Conservation (phyloP, 1,140 invertebrate species). For the Teleogryllus occipitalis region DNA sequence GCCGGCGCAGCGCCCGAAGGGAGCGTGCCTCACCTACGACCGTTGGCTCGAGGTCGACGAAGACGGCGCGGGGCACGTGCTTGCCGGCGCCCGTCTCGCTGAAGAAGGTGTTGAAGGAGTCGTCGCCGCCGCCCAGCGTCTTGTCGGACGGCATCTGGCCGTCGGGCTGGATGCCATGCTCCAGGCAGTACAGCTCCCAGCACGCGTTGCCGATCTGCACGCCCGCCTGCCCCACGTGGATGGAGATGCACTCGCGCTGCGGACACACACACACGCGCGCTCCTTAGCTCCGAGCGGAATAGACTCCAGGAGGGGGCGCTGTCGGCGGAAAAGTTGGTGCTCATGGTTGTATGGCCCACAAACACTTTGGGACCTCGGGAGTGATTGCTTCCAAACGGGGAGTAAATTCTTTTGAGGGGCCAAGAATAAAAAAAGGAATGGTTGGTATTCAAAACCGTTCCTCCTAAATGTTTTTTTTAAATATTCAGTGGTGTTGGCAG, state of each 20-base stretch:
- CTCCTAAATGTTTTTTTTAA: too few species aligned
- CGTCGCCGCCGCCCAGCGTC: slow-evolving; percentile 59
- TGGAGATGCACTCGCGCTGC: slow-evolving; percentile 74
- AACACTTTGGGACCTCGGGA: too few species aligned
- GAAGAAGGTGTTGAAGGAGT: slow-evolving; percentile 86
- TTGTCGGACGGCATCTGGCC: slow-evolving; percentile 61
- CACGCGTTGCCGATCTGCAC: slow-evolving; percentile 83
- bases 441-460: too few species aligned
- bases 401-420: too few species aligned
- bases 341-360: too few species aligned
- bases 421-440: too few species aligned
- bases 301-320: too few species aligned
- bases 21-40: slow-evolving; percentile 47
- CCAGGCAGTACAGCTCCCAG: slow-evolving; percentile 81
- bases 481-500: too few species aligned
- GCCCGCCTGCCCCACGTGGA: slow-evolving; percentile 83
- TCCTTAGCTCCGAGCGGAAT: too few species aligned
- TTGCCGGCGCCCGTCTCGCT: slow-evolving; percentile 81
- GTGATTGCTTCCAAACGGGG: too few species aligned
- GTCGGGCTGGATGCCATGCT: slow-evolving; percentile 84
- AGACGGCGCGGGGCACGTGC: slow-evolving; percentile 65
- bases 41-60: slow-evolving; percentile 64
- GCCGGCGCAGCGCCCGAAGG: too few species aligned
- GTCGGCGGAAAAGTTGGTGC: too few species aligned
- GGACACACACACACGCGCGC: slow-evolving; percentile 16